Conservation (phyloP, 2,888 invertebrate genomes). For the Sericinus montela region DNA sequence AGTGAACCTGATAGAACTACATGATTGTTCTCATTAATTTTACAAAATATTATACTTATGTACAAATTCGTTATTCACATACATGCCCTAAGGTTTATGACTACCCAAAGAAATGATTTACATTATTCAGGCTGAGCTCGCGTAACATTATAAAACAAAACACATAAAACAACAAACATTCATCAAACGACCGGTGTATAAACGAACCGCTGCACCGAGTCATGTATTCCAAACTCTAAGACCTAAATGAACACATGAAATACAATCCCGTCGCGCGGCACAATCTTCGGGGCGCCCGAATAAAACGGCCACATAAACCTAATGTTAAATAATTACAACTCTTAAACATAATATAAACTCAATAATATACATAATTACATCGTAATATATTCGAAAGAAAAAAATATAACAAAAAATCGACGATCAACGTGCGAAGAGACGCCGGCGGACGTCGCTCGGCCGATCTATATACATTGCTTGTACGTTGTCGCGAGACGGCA, state of each 20-base stretch:
- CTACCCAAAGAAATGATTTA: constrained; percentile 71
- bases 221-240: constrained; percentile 70
- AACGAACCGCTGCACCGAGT: constrained; percentile 56
- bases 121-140: constrained; percentile 74
- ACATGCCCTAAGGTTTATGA: constrained; percentile 29
- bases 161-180: constrained; percentile 73
- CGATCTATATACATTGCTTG: constrained; percentile 14
- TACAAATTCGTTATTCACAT: constrained; percentile 32
- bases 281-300: constrained; percentile 41
- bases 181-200: constrained; percentile 59
- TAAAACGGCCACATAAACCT: constrained; percentile 53
- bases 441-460: constrained; percentile 10
- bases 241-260: constrained; percentile 79
- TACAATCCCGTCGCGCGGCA: constrained; percentile 61
- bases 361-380: constrained; percentile 78
- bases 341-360: constrained; percentile 75
- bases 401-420: constrained; percentile 54
- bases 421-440: constrained; percentile 38
- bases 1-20: constrained; percentile 26
- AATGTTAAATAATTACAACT: constrained; percentile 73
- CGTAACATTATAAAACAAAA: constrained; percentile 68
- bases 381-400: constrained; percentile 70
- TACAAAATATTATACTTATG: constrained; percentile 30
- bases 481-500: constrained; percentile 22
- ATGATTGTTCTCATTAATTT: constrained; percentile 25